Percentiles rank a stretch among this genome's conserved stretches.
These are phyloP conservation scores for Dione vanillae DNA, from an alignment of 2,888 invertebrate genomes.

Conservation along the genomic window DNA sequence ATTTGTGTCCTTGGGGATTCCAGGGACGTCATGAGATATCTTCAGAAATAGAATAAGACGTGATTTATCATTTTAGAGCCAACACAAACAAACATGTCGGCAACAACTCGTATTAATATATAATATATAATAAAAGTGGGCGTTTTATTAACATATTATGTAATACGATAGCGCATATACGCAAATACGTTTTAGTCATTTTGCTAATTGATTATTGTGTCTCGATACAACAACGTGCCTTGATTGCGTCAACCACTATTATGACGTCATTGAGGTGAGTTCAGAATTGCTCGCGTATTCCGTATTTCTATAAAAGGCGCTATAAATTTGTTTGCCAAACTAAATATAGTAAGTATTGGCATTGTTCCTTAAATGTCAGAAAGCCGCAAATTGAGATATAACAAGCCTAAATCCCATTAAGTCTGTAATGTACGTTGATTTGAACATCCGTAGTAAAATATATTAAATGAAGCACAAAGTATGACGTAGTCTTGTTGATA, in stretches of 20 bases:
- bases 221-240: background rate
- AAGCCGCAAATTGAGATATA: background rate
- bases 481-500: background rate
- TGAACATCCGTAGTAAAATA: background rate
- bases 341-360: conserved; percentile 1
- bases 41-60: too few species aligned
- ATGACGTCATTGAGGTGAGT: conserved; percentile 1
- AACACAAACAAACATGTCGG: too few species aligned
- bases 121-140: background rate
- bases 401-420: background rate
- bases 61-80: too few species aligned
- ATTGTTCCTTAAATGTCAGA: conserved; percentile 20
- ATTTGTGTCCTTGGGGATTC: too few species aligned
- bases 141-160: conserved; percentile 5
- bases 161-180: background rate
- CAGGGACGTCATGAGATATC: too few species aligned
- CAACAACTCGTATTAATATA: background rate
- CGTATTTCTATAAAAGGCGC: conserved; percentile 8
- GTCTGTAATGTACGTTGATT: background rate
- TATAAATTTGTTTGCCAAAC: background rate
- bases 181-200: background rate
- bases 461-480: background rate
- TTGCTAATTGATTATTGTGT: background rate
- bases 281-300: background rate
- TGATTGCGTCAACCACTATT: conserved; percentile 8